Evolutionary conservation across 1,140 invertebrate genomes (phyloP).

Genomic region (Drosophila fuyamai): DNA sequence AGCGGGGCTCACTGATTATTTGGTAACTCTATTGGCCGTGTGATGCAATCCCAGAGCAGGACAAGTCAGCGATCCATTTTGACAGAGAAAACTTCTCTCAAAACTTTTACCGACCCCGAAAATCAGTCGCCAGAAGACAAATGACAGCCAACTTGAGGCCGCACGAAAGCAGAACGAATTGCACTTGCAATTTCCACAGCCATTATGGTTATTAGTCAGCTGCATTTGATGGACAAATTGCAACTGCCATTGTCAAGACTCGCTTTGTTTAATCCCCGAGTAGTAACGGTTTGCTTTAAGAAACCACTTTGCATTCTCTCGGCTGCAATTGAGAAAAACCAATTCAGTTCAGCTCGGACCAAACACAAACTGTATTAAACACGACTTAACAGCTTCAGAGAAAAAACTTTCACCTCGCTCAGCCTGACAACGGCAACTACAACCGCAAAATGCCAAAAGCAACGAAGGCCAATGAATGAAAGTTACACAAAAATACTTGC

Average conservation of each 20-base stretch:
- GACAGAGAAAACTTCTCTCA: constrained; percentile 5
- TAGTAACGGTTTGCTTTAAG: not conserved
- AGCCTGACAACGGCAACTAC: constrained; percentile 34
- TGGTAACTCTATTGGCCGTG: constrained; percentile 37
- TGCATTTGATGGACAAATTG: constrained; percentile 52
- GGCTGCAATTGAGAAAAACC: constrained; percentile 35
- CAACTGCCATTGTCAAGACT: constrained; percentile 28
- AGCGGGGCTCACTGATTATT: constrained; percentile 29
- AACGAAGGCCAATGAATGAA: constrained; percentile 67
- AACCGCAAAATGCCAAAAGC: constrained; percentile 53
- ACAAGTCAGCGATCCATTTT: constrained; percentile 10
- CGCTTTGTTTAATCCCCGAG: constrained; percentile 21
- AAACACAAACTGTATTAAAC: constrained; percentile 70
- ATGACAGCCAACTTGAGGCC: constrained; percentile 19
- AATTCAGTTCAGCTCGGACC: constrained; percentile 45
- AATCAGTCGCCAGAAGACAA: constrained; percentile 33
- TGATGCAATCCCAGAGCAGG: constrained; percentile 24
- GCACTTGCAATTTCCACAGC: constrained; percentile 38
- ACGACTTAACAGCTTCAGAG: constrained; percentile 59
- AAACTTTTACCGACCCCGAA: constrained; percentile 76
- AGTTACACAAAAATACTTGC: constrained; percentile 64
- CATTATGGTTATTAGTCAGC: constrained; percentile 37
- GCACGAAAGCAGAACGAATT: constrained; percentile 78
- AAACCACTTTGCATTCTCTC: constrained; percentile 20
- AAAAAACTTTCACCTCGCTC: constrained; percentile 75